phyloP scores from a whole-genome alignment of 2,888 invertebrate genomes.

The Clivina fossor region DNA sequence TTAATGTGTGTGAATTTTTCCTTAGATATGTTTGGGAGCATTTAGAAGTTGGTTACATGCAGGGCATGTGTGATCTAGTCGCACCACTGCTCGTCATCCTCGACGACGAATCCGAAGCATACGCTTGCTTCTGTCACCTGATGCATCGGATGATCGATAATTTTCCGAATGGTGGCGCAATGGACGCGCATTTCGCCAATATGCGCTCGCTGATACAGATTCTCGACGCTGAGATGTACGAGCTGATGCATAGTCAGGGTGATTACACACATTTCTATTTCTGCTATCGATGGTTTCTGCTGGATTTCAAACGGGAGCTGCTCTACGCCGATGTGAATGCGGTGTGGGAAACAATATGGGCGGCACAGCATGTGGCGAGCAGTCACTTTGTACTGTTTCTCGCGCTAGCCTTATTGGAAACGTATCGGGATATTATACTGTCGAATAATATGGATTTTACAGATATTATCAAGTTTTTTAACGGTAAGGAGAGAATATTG shows the following conservation, averaged over 20 bases:
- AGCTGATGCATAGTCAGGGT: conserved; percentile 91
- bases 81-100: conserved; percentile 91
- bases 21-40: conserved; percentile 96
- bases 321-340: conserved; percentile 91
- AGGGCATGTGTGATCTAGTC: conserved; percentile 96
- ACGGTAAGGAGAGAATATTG: conserved; percentile 79
- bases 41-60: conserved; percentile 91
- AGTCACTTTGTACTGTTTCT: conserved; percentile 91
- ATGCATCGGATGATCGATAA: conserved; percentile 91
- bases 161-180: conserved; percentile 89
- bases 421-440: conserved; percentile 91
- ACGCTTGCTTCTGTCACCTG: conserved; percentile 86
- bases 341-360: conserved; percentile 96
- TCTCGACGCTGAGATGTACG: conserved; percentile 89
- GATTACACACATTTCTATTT: conserved; percentile 98
- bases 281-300: conserved; percentile 95
- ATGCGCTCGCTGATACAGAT: conserved; percentile 90
- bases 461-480: conserved; percentile 97
- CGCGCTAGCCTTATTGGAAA: conserved; percentile 87
- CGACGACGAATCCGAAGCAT: conserved; percentile 88
- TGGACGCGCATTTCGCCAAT: conserved; percentile 95
- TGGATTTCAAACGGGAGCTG: conserved; percentile 94
- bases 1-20: too few relatives aligned
- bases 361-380: conserved; percentile 83
- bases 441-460: conserved; percentile 98